Base-by-base conservation (phyloP, 1,140 invertebrate genomes). In the Araneus ventricosus region DNA sequence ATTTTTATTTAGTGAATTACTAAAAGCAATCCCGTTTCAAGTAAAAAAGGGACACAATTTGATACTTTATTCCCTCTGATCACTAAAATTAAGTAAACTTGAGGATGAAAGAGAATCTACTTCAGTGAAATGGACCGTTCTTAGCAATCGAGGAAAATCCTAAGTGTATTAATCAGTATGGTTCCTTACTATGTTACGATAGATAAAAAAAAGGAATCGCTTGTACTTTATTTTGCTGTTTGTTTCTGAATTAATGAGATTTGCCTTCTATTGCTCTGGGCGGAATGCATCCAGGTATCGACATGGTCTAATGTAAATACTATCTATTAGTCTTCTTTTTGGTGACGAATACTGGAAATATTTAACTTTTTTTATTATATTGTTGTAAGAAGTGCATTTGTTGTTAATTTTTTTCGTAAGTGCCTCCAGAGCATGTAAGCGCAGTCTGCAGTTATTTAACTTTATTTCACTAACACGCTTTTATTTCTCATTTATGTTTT, bases 241-340 rank as follows among this genome's bases (percentile, higher is more conserved):
- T 75, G 39, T 52, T 24, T 10, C 39, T 52, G 80, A 82, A 82
- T 82, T 82, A 82, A 82, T 82, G 80, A 41, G 41, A 82, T 82
- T 41, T 82, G 80, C 14, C n/a, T 24, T 52, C 7, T 30, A 82
- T 82, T 39, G 37, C n/a, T 30, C 14, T 5, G 80, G 80, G 80
- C 37, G 37, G 80, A 82, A 82, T 82, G 41, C 41, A 52, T 82
- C 27, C 39, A 82, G n/a, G n/a, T 8, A 10, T 52, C 7, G 37
- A 45, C 80, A 27, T 82, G 41, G 22, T 37, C 30, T 75, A 75
- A 75, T 75, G 70, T 75, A 75, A 75, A 75, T 75, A 34, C 34
- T 75, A 75, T 34, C 30, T 34, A 30, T 75, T 75, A 22, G 27
- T 22, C 14, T 75, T 75, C 34, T 75, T 75, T 75, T 37, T 75